Evolutionary conservation across 2,888 invertebrate genomes (phyloP), one percentile per base, ranked within the genome.

Genomic region (Cryptocephalus primarius): DNA sequence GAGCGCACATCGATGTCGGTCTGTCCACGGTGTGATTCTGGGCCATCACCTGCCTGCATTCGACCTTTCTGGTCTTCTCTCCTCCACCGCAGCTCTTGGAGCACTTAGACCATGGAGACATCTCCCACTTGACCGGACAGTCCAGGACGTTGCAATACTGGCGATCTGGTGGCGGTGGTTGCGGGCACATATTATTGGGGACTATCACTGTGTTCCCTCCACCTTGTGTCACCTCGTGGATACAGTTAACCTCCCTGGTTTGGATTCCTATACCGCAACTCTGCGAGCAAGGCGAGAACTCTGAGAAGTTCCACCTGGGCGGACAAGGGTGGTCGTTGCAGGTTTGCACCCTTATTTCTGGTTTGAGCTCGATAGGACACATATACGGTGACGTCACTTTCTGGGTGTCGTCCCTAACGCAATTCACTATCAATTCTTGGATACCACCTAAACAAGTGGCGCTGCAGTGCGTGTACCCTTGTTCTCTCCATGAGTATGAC

Each of bases 251-350:
- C 67, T 89, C 89, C 49, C 96, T 76, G 0, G 86, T 89, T 72
- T 92, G 91, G 54, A 89, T 85, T 1, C 96, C 96, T 55, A 94
- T 88, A 32, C 96, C 96, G 64, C 96, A 97, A 2, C 88, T 85
- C 67, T 89, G 90, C 13, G 90, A 88, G 71, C 96, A 97, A 13
- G 83, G 80, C 0, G 87, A 85, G 65, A 89, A 93, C 45, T 90
- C 89, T 0, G 90, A 88, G 58, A 86, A 85, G 65, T 90, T 90
- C 93, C 93, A 93, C 58, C 91, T 48, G 6, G 95, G 94, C 1
- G 94, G 94, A 64, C 97, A 97, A 0, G 95, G 90, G 51, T 90
- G 85, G 61, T 94, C 94, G 65, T 97, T 97, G 43, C 60, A 60
- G 1, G 60, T 54, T 34, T 58, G 57, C 33, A 90, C 88, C 50